A percentile compares a stretch with the other conserved stretches of the same genome.
phyloP scores from a whole-genome alignment of 2,888 invertebrate genomes.

The Druceiella hillmani region DNA sequence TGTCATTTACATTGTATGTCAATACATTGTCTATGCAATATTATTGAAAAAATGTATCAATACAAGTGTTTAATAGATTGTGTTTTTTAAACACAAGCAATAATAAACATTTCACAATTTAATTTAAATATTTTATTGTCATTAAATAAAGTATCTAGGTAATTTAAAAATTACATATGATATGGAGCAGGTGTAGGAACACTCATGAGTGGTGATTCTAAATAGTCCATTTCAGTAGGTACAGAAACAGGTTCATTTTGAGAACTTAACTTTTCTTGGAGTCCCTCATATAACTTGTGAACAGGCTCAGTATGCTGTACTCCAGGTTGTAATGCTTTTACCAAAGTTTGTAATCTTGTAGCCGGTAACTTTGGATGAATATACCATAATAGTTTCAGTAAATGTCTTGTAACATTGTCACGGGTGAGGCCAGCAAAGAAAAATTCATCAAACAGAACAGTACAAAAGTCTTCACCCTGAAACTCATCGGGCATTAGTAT shows the following conservation, averaged over 20 bases:
- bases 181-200: constrained; percentile 78
- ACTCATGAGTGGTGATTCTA: constrained; percentile 80
- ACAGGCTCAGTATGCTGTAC: constrained; percentile 81
- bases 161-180: constrained; percentile 41
- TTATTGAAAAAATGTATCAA: too few relatives aligned
- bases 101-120: too few relatives aligned
- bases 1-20: too few relatives aligned
- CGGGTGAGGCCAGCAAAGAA: constrained; percentile 84
- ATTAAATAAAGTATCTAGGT: too few relatives aligned
- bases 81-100: too few relatives aligned
- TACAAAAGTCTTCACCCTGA: constrained; percentile 89
- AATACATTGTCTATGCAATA: too few relatives aligned
- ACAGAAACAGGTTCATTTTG: constrained; percentile 60
- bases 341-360: constrained; percentile 69
- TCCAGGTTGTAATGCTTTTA: constrained; percentile 73
- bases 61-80: too few relatives aligned
- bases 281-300: constrained; percentile 68
- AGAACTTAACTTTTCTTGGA: constrained; percentile 73
- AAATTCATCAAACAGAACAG: constrained; percentile 92
- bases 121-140: neutral
- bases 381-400: constrained; percentile 87
- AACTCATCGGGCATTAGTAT: constrained; percentile 91
- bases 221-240: constrained; percentile 64
- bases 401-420: constrained; percentile 89
- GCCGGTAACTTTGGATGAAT: constrained; percentile 80